Percentiles rank a stretch among this genome's conserved stretches.
phyloP scores from a whole-genome alignment of 2,113 vertebrate species.

The Sterna hirundo region DNA sequence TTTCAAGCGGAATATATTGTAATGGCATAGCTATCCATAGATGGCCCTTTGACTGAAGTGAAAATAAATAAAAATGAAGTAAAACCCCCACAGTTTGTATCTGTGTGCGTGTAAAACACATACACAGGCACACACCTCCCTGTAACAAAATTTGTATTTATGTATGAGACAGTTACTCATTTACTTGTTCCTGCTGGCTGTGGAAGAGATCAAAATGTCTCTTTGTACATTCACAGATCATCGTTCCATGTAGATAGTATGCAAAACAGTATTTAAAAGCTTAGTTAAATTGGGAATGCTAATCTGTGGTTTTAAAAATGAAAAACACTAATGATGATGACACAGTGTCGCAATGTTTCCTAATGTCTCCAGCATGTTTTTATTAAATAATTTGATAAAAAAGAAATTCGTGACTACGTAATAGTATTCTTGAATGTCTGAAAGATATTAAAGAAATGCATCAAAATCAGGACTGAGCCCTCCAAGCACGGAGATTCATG shows the following conservation, averaged over 20 bases:
- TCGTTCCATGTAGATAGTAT: background rate
- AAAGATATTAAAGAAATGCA: background rate
- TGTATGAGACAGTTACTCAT: background rate
- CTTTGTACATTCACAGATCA: background rate
- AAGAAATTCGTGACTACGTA: background rate
- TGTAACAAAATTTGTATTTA: background rate
- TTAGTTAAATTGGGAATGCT: slow-evolving; percentile 29
- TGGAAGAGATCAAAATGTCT: background rate
- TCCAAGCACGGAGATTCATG: background rate
- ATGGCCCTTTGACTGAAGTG: background rate
- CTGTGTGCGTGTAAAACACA: background rate
- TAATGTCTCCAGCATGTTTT: background rate
- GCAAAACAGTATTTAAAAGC: slow-evolving; percentile 21
- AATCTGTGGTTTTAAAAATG: background rate
- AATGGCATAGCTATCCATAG: background rate
- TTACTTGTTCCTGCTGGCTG: background rate
- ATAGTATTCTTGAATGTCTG: background rate
- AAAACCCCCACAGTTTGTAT: fast-evolving
- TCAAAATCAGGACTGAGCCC: background rate
- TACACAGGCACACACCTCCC: background rate
- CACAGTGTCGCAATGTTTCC: background rate
- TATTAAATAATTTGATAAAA: background rate
- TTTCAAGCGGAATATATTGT: too few species aligned
- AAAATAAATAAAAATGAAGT: background rate
- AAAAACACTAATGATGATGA: background rate